Evolutionary conservation across 2,113 vertebrate genomes (phyloP), one percentile per base, ranked within the genome.

Genomic region (Ammodramus savannarum): DNA sequence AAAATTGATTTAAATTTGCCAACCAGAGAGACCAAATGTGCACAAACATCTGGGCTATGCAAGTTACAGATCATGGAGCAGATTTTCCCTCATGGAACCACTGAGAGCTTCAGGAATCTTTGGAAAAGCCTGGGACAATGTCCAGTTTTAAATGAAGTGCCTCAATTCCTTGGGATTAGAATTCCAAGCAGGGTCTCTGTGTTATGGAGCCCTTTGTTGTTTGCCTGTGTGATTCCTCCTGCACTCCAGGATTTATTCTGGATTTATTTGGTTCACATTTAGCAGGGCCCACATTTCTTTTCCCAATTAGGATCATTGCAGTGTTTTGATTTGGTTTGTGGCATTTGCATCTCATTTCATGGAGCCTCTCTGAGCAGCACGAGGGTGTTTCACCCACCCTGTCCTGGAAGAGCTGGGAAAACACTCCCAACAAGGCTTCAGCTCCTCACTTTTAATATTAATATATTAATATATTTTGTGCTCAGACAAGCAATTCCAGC

Each of bases 41-140:
- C 22, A 20, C 9, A 58, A 63, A 72, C 25, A 19, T 0, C 8
- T 2, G 41, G 59, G 34, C 41, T 23, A 0, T 11, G 38, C 3
- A 7, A 2, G 34, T 10, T 41, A 25, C 29, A 32, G 34, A 8
- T 23, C 7, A n/a, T 3, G 27, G 49, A 66, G 31, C 26, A 80
- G 49, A 51, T 44, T 27, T 32, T 15, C 49, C 58, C 74, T 9
- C 9, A 13, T 54, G 74, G 51, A 78, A 74, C 3, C 46, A 9
- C 36, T 8, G 59, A 65, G 80, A 80, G 22, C 68, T n/a, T 49
- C 59, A 57, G 54, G 55, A 57, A 41, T 41, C 51, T 63, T 16
- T 13, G 32, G 39, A 13, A 72, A 54, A 34, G 61, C 48, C 74
- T 51, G 57, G 22, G 59, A 66, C 7, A 26, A 16, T 1, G 16